Base-by-base conservation (phyloP, 2,888 invertebrate species). In the Clivina fossor region DNA sequence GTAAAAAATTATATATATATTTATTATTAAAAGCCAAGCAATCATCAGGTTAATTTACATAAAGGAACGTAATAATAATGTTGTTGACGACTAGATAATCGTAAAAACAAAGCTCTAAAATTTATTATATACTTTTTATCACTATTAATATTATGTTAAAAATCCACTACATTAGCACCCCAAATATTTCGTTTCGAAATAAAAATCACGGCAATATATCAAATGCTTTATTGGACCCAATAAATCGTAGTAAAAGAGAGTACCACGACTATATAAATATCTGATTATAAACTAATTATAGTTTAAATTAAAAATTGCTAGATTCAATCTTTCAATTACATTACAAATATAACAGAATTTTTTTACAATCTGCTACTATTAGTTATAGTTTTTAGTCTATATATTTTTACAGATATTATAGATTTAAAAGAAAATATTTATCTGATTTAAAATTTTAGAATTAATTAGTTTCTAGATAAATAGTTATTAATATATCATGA, bases 1-100 rank as follows among this genome's bases (percentile, higher is more conserved):
- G 24, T 57, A 57, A 38, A 24, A 48, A 41, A 38, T 50, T 37
- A 50, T 32, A 44, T 28, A n/a, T n/a, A 49, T 40, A 26, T 47
- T 47, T 49, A 49, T 43, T 50, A 8, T 43, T 41, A 35, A 51
- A 51, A 48, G 49, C 49, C 26, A 49, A 49, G 49, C 49, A 49
- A 28, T 44, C 44, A 28, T 44, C 28, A 9, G 28, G 33, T 8
- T n/a, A 40, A 19, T 35, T 48, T 48, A 38, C 16, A 38, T 49
- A 26, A 44, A 49, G 49, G 49, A 49, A 49, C 49, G 18, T 28
- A 28, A 15, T 20, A 38, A 28, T 38, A 30, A 30, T 2, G 11
- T 30, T 18, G 8, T 13, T 28, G 16, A 24, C 20, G 33, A 49
- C 49, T 49, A 49, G 49, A 46, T 13, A 30, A n/a, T 30, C 30